Conservation (phyloP, 2,888 invertebrate species). For the Glyphotaelius pellucidus region DNA sequence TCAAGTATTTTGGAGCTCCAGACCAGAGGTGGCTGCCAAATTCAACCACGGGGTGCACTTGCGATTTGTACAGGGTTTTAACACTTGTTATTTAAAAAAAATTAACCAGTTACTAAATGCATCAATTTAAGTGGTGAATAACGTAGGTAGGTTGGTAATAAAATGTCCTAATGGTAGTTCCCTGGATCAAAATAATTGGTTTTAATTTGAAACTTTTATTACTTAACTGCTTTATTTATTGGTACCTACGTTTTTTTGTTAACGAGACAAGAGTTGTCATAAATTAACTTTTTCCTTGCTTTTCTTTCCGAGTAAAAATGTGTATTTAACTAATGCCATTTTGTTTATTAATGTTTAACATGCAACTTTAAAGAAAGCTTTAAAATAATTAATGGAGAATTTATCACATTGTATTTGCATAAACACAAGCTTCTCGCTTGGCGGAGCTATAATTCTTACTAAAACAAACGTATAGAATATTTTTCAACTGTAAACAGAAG, state of each 20-base stretch:
- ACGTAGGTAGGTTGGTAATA: not conserved
- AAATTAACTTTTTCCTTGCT: constrained; percentile 12
- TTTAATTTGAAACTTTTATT: not conserved
- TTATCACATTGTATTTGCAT: constrained; percentile 41
- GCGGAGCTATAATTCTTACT: constrained; percentile 28
- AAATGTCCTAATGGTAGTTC: not conserved
- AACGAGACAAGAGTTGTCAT: constrained; percentile 31
- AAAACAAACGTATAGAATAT: constrained; percentile 47
- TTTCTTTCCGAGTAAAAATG: not conserved
- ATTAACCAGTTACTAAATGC: not conserved
- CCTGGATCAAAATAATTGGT: not conserved
- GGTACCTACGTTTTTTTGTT: not conserved
- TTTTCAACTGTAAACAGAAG: constrained; percentile 48
- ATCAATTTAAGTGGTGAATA: not conserved
- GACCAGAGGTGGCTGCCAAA: too few relatives aligned
- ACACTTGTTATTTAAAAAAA: not conserved
- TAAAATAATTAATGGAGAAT: constrained; percentile 39
- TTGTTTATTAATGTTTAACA: constrained; percentile 42
- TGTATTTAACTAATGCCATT: constrained; percentile 13
- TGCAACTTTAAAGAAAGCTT: constrained; percentile 47
- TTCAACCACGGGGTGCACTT: too few relatives aligned
- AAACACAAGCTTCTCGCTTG: constrained; percentile 46
- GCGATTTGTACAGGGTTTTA: too few relatives aligned
- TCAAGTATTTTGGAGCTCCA: too few relatives aligned
- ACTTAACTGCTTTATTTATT: not conserved